A percentile compares a stretch with the other conserved stretches of the same genome.
Conservation (phyloP, 2,113 vertebrate genomes). For the Chionis minor region DNA sequence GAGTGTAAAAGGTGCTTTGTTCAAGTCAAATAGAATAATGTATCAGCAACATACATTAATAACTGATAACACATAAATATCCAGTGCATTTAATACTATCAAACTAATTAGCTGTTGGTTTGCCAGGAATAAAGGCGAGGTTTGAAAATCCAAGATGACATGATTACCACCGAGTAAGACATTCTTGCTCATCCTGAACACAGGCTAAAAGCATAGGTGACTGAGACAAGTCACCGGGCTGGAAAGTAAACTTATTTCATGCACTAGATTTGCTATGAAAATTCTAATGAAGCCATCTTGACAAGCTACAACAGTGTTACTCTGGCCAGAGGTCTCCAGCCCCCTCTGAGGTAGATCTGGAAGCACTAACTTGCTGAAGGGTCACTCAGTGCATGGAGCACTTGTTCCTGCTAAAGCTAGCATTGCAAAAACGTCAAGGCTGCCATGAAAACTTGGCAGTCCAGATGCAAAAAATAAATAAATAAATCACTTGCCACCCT, state of each 20-base stretch:
- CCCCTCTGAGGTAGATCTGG: not conserved
- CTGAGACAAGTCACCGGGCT: constrained; percentile 30
- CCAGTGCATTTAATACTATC: constrained; percentile 10
- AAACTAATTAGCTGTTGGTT: constrained; percentile 47
- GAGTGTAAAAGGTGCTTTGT: constrained; percentile 15
- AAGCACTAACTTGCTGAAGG: not conserved
- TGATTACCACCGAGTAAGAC: constrained; percentile 31
- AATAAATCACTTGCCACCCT: not conserved
- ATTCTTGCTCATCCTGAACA: constrained; percentile 4
- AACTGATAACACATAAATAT: constrained; percentile 61
- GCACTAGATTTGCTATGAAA: constrained; percentile 6
- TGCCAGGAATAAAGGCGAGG: constrained; percentile 53
- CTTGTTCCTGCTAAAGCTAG: not conserved
- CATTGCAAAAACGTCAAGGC: not conserved
- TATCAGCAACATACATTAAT: constrained; percentile 24
- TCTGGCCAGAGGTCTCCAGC: not conserved
- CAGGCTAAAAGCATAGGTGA: constrained; percentile 37
- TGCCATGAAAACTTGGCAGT: not conserved
- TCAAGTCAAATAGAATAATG: not conserved
- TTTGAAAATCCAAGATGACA: constrained; percentile 43
- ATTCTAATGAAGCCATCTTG: not conserved
- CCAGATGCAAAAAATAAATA: not conserved
- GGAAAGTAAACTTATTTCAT: constrained; percentile 14
- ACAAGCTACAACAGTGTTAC: not conserved
- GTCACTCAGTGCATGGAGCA: not conserved